Percentiles rank a stretch among this genome's conserved stretches.
These are phyloP conservation scores for Bellardia bayeri DNA, from an alignment of 2,888 invertebrate genomes.

Conservation along the genomic window DNA sequence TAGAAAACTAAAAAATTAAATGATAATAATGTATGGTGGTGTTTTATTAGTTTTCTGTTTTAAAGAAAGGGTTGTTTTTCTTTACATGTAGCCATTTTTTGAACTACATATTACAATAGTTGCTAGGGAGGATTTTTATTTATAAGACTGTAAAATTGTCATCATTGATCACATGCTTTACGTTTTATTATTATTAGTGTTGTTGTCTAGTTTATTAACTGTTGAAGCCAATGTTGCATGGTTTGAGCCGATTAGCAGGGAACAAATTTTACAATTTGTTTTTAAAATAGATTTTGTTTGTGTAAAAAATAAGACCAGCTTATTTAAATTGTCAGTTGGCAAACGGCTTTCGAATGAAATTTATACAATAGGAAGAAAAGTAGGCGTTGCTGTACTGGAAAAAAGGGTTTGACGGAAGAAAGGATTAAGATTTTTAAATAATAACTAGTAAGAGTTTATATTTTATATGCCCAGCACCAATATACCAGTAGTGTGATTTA, in stretches of 20 bases:
- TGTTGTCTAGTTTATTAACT: constrained; percentile 69
- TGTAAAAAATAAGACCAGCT: constrained; percentile 35
- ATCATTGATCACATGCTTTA: constrained; percentile 62
- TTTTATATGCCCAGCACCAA: too few relatives aligned
- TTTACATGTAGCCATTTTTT: constrained; percentile 80
- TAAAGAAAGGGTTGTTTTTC: constrained; percentile 79
- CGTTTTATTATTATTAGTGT: background rate
- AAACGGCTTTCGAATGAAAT: background rate
- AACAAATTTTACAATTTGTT: background rate
- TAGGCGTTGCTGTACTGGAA: constrained; percentile 56
- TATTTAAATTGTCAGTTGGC: constrained; percentile 25
- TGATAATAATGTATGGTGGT: constrained; percentile 61
- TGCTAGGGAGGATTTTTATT: constrained; percentile 51
- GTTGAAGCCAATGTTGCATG: constrained; percentile 74
- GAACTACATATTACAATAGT: background rate
- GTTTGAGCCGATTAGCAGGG: constrained; percentile 75
- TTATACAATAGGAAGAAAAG: constrained; percentile 12
- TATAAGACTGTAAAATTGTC: constrained; percentile 44
- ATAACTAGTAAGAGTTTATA: too few relatives aligned
- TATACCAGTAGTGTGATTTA: too few relatives aligned
- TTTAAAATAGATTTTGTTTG: constrained; percentile 2
- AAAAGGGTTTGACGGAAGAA: constrained; percentile 34
- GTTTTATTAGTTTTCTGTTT: constrained; percentile 18
- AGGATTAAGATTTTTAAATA: constrained; percentile 25
- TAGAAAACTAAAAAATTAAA: constrained; percentile 57